phyloP scores from a whole-genome alignment of 1,140 invertebrate genomes.

The Pissodes strobi region DNA sequence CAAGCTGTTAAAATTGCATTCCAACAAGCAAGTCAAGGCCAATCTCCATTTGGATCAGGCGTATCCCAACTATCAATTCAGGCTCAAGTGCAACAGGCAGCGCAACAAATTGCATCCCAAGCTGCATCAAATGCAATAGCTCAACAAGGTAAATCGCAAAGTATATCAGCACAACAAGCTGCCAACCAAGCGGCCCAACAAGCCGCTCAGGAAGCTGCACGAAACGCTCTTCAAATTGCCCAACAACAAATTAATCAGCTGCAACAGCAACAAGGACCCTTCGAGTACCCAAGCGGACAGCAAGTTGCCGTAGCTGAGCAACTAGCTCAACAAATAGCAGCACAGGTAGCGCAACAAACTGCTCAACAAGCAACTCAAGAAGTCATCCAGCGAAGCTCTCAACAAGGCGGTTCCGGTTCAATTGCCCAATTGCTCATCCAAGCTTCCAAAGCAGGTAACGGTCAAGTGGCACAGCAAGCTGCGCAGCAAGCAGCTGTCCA shows the following conservation, averaged over 20 bases:
- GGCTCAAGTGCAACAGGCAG: no score
- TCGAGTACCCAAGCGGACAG: background rate
- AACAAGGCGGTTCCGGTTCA: background rate
- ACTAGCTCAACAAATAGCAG: background rate
- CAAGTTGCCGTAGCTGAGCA: background rate
- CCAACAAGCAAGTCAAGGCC: no score
- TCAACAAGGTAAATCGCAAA: no score
- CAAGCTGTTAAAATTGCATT: no score
- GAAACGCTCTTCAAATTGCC: no score
- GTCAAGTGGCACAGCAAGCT: background rate
- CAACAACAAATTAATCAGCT: background rate
- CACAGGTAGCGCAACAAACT: background rate
- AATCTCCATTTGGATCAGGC: no score
- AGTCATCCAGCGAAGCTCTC: background rate
- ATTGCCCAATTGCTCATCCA: background rate
- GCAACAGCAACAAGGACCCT: background rate
- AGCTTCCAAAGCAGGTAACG: background rate
- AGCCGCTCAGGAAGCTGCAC: background rate
- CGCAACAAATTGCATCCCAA: no score
- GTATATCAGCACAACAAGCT: background rate
- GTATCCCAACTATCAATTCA: no score
- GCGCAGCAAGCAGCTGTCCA: background rate
- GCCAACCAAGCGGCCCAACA: background rate
- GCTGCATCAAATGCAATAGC: no score
- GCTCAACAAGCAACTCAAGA: background rate